Evolutionary conservation across 2,888 invertebrate genomes (phyloP), one percentile per base, ranked within the genome.

Genomic region (Cheilosia urbana): DNA sequence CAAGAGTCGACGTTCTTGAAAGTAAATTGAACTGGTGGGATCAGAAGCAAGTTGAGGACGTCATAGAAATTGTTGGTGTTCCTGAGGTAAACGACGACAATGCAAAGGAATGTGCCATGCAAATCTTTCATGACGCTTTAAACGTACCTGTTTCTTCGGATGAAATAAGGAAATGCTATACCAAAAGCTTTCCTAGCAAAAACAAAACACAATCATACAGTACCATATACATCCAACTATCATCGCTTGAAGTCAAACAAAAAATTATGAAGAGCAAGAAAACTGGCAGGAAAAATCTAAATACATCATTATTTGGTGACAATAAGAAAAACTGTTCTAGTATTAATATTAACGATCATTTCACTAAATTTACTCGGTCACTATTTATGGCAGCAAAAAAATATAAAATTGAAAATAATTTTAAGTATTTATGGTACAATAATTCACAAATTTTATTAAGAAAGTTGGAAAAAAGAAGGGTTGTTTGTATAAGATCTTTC

Each of bases 11-110:
- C n/a, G 17, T n/a, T n/a, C n/a, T n/a, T n/a, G n/a, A n/a, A n/a
- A n/a, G n/a, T n/a, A n/a, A n/a, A n/a, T n/a, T n/a, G n/a, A n/a
- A n/a, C n/a, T n/a, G n/a, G n/a, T n/a, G n/a, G n/a, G n/a, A n/a
- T n/a, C n/a, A n/a, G n/a, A 62, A 62, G 37, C 30, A 62, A 62
- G n/a, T 62, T 6, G 62, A 45, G 6, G 45, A 62, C n/a, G 45
- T 45, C 34, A 62, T 62, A 7, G 45, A 62, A 19, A 24, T 62
- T 17, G 62, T 62, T 45, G 45, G 62, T 27, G 27, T 45, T 24
- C 27, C 62, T 9, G 17, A 37, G 15, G 17, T 62, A 37, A 62
- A 42, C 21, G 40, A 60, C 37, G 27, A 27, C 19, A 62, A 62
- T 45, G 62, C 27, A 5, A 6, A 27, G 19, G 62, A 62, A 24